A percentile compares a stretch with the other conserved stretches of the same genome.
These are phyloP conservation scores for Dryadula phaetusa DNA, from an alignment of 2,888 invertebrate species.

Conservation along the genomic window DNA sequence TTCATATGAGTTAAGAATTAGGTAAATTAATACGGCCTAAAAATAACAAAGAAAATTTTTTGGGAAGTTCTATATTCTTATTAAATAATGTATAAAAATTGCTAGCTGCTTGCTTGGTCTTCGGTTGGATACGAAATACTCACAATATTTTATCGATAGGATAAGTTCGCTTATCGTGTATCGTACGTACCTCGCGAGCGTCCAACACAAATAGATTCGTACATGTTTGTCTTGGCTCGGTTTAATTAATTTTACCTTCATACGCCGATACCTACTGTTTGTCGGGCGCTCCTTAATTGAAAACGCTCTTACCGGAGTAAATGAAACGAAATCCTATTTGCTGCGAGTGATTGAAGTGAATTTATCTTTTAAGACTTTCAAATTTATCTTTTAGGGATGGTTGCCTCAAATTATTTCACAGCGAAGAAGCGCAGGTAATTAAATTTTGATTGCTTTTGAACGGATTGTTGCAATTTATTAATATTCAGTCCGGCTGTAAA, in stretches of 20 bases:
- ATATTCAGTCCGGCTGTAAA: conserved; percentile 70
- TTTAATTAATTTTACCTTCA: conserved; percentile 84
- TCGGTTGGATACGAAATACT: conserved; percentile 1
- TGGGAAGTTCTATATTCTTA: neutral
- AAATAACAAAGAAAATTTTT: neutral
- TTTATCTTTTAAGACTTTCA: conserved; percentile 82
- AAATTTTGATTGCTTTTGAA: conserved; percentile 75
- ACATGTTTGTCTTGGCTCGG: conserved; percentile 82
- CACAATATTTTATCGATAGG: conserved; percentile 41
- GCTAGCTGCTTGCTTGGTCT: neutral
- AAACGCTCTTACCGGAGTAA: conserved; percentile 81
- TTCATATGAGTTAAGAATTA: conserved; percentile 16
- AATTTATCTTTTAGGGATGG: conserved; percentile 73
- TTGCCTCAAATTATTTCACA: conserved; percentile 63
- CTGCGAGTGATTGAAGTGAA: conserved; percentile 81
- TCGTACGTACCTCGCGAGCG: conserved; percentile 59
- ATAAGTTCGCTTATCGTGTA: conserved; percentile 47
- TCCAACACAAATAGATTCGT: conserved; percentile 78
- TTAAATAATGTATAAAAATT: neutral
- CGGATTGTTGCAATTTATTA: conserved; percentile 75
- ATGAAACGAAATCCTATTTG: conserved; percentile 83
- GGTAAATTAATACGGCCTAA: neutral
- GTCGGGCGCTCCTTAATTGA: conserved; percentile 81
- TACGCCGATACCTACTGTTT: conserved; percentile 81
- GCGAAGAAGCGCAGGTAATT: conserved; percentile 71